Evolutionary conservation across 2,113 vertebrate genomes (phyloP), one percentile per base, ranked within the genome.

Genomic region (Polypterus senegalus): DNA sequence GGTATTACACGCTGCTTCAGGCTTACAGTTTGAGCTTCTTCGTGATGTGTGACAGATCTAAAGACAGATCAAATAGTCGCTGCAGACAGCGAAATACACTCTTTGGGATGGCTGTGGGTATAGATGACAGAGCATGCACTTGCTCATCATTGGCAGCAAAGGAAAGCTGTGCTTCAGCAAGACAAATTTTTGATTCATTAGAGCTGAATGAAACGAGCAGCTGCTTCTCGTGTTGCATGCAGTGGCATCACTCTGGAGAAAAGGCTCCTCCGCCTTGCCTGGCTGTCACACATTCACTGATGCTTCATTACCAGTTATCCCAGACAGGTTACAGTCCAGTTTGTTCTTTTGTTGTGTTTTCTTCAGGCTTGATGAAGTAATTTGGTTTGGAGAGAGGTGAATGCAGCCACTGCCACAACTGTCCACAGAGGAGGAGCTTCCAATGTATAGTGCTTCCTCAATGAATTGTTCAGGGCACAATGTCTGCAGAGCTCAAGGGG

Each of bases 61-160:
- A 61, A 61, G 64, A 51, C 43, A 61, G 59, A 51, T 58, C 54
- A 61, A 66, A 61, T 47, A 48, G 7, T 7, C 9, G 60, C 61
- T 55, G 47, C 49, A 54, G 61, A 53, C 54, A 47, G 61, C 45
- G 52, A 57, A 44, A 57, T 27, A 27, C 10, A 4, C 27, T 9
- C 4, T 57, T 57, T 57, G 27, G 46, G 9, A 3, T 57, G 43
- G 43, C 27, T 2, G 7, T 43, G 56, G 6, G 27, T 45, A 5
- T 57, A 3, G 43, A 9, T 57, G 56, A 3, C 56, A 57, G 56
- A 57, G 49, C 49, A 27, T 45, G 43, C 56, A 57, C 9, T 27
- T 27, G 27, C 27, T 27, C 27, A 27, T 27, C 27, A 27, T 27
- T 27, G 27, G 27, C 4, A 27, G 7, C 27, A 45, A 57, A 9